Conservation (phyloP, 1,140 invertebrate species). For the Conus betulinus region DNA sequence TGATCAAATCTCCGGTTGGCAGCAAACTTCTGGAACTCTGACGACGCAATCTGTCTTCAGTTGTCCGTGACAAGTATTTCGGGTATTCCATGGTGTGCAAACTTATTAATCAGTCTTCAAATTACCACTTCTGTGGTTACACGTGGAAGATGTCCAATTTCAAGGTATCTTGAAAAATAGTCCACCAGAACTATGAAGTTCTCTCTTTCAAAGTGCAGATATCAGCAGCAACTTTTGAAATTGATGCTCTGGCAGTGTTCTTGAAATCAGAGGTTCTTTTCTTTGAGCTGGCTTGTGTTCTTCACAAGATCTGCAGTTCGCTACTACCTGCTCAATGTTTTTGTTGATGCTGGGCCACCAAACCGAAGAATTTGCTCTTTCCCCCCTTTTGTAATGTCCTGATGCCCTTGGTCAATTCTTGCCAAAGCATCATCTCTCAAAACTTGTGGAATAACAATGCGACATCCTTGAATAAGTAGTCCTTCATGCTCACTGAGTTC, state of each 20-base stretch:
- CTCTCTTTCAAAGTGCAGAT: constrained; percentile 28
- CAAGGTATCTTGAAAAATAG: constrained; percentile 49
- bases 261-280: constrained; percentile 44
- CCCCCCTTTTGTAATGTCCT: constrained; percentile 14
- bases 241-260: background rate
- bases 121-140: background rate
- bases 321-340: background rate
- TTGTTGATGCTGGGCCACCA: background rate
- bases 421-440: constrained; percentile 23
- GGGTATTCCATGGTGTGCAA: constrained; percentile 54
- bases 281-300: constrained; percentile 25
- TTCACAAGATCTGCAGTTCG: constrained; percentile 25
- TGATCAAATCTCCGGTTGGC: background rate
- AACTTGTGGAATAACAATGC: constrained; percentile 43
- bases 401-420: constrained; percentile 42
- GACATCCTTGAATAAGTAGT: background rate
- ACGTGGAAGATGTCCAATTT: constrained; percentile 8
- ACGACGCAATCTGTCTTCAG: background rate
- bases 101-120: background rate
- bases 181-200: constrained; percentile 48
- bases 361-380: constrained; percentile 19
- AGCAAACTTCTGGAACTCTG: background rate
- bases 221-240: constrained; percentile 39
- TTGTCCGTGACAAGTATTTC: constrained; percentile 32
- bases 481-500: constrained; percentile 40